Base-by-base conservation (phyloP, 2,113 vertebrate genomes). In the Morone chrysops region DNA sequence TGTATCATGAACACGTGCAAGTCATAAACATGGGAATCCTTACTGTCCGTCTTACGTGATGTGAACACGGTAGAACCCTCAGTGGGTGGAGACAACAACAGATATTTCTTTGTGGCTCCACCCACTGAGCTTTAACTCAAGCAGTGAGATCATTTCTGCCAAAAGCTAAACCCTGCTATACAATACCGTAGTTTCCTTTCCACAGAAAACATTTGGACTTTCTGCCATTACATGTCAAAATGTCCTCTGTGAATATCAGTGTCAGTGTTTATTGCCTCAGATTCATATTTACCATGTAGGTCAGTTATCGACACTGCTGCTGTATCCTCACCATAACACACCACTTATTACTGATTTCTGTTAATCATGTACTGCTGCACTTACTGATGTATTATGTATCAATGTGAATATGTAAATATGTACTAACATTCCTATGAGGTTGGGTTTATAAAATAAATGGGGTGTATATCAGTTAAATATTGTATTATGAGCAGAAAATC, bases 371-470 rank as follows among this genome's bases (percentile, higher is more conserved):
- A 48, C 76, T 87, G 82, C 88, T 89, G 86, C 88, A 81, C 82
- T 80, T 76, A 0, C 50, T 0, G 2, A 22, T 48, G 50, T 59
- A 31, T 41, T 4, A n/a, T 53, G 63, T 65, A 41, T 54, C 41
- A 6, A 0, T 87, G 84, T 92, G 84, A 81, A 89, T 79, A 83
- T 61, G 41, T 25, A 72, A 62, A 82, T 81, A 76, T 75, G 45
- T 48, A 60, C 48, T 47, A 50, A 68, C 66, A 0, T 36, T 1
- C 4, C 25, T 17, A 0, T 25, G n/a, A 16, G 75, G 18, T 43
- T 45, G 20, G 69, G 76, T 77, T 75, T n/a, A 72, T 9, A 16
- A 17, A 53, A 11, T 2, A 45, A 60, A 63, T 31, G 66, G 31
- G 53, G n/a, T 50, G 59, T 76, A 57, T 17, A 65, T 70, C 8